A percentile compares a stretch with the other conserved stretches of the same genome.
Evolutionary conservation across 2,888 invertebrate species (phyloP).

Genomic region (Diarsia mendica): DNA sequence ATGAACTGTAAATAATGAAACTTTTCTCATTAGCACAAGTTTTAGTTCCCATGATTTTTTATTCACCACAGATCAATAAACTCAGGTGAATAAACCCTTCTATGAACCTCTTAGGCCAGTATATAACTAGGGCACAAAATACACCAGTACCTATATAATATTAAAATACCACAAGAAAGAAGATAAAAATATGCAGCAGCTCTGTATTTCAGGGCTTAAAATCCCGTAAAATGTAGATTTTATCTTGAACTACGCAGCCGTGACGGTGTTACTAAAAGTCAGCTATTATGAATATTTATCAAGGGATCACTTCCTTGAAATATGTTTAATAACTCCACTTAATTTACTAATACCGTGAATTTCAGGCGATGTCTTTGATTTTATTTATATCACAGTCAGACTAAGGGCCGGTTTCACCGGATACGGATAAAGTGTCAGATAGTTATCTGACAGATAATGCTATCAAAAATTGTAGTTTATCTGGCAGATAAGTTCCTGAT

Average conservation of each 20-base stretch:
- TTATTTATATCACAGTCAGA: not conserved
- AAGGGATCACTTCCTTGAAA: constrained; percentile 32
- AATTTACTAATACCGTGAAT: constrained; percentile 11
- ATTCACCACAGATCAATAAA: not conserved
- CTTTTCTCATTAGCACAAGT: not conserved
- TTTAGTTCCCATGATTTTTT: not conserved
- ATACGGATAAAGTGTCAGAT: no score
- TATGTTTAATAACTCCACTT: constrained; percentile 32
- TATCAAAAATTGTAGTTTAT: no score
- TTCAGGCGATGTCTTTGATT: not conserved
- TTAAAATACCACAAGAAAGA: not conserved
- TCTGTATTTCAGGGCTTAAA: constrained; percentile 12
- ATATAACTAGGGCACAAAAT: not conserved
- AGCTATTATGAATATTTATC: constrained; percentile 48
- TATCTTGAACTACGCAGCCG: constrained; percentile 15
- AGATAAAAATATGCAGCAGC: constrained; percentile 11
- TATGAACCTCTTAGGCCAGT: not conserved
- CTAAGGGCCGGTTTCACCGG: no score
- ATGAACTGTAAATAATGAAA: not conserved
- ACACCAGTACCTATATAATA: not conserved
- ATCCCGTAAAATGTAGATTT: constrained; percentile 33
- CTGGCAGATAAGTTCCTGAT: no score
- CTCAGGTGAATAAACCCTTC: not conserved
- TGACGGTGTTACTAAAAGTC: constrained; percentile 4
- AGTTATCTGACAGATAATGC: no score